These are phyloP conservation scores for Aeoliscus strigatus DNA, from an alignment of 2,797 vertebrate genomes.

Conservation along the genomic window DNA sequence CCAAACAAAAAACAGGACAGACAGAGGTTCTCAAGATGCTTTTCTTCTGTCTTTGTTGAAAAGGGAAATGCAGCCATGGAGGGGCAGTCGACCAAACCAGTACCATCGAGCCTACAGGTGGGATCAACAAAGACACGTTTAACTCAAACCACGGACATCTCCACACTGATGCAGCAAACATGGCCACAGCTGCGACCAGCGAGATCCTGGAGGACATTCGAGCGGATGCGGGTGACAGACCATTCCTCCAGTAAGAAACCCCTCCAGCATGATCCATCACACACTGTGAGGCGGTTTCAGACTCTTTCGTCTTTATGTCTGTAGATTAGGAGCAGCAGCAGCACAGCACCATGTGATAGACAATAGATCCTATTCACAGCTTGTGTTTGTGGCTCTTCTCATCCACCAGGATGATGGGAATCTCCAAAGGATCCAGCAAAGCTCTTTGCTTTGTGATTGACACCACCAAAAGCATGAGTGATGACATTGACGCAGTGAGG, in stretches of 20 bases:
- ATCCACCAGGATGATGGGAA: slow-evolving; percentile 56
- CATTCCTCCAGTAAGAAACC: slow-evolving; percentile 48
- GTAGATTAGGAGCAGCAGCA: too few relatives aligned
- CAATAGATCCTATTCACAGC: too few relatives aligned
- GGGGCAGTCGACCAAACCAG: slow-evolving; percentile 26
- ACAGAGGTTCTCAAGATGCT: too few relatives aligned
- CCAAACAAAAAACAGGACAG: too few relatives aligned
- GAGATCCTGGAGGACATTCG: slow-evolving; percentile 53
- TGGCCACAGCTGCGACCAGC: slow-evolving; percentile 49
- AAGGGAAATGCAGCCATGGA: slow-evolving; percentile 73
- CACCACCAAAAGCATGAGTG: slow-evolving; percentile 53
- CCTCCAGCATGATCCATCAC: too few relatives aligned
- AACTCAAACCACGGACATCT: slow-evolving; percentile 42
- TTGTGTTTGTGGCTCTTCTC: background rate
- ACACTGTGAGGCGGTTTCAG: too few relatives aligned
- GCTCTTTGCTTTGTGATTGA: slow-evolving; percentile 62
- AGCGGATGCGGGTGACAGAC: slow-evolving; percentile 33
- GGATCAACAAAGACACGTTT: slow-evolving; percentile 61
- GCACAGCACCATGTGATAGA: too few relatives aligned
- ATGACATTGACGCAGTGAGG: slow-evolving; percentile 44
- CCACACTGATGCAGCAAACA: slow-evolving; percentile 44
- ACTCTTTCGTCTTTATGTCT: too few relatives aligned
- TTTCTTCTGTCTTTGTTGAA: background rate
- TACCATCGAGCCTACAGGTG: slow-evolving; percentile 32
- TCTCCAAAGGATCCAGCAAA: slow-evolving; percentile 47